Conservation (phyloP, 2,113 vertebrate species). For the Apteryx owenii region DNA sequence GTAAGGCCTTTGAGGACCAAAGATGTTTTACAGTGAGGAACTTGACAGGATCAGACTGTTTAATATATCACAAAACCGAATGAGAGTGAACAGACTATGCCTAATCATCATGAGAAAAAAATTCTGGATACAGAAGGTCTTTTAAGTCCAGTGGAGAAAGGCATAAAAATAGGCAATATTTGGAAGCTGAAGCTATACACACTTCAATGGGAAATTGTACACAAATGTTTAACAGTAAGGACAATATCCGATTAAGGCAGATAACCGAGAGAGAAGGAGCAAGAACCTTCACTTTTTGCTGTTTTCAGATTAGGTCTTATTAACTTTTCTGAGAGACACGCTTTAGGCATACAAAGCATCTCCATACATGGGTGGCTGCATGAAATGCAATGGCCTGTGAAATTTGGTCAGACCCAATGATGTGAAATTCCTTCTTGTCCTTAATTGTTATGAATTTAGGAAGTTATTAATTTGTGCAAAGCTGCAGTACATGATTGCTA, state of each 20-base stretch:
- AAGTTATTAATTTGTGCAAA: neutral
- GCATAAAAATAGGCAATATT: neutral
- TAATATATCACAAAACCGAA: neutral
- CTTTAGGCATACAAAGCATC: neutral
- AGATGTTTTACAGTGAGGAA: neutral
- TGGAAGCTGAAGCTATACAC: neutral
- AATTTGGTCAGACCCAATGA: neutral
- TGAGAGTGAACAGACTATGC: neutral
- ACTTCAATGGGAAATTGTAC: neutral
- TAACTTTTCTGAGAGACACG: neutral
- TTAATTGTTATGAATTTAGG: neutral
- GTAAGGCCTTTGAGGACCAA: neutral
- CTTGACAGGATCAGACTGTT: neutral
- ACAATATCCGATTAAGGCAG: neutral
- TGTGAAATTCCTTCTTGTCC: neutral
- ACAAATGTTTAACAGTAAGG: neutral
- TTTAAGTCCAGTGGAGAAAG: neutral
- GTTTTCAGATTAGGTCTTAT: neutral
- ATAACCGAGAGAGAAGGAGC: neutral
- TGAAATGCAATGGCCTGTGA: neutral
- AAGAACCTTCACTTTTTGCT: neutral
- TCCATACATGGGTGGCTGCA: neutral
- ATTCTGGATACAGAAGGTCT: neutral
- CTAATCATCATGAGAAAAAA: neutral
- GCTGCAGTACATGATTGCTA: neutral